Percentiles rank a stretch among this genome's conserved stretches.
Evolutionary conservation across 1,140 invertebrate genomes (phyloP).

Genomic region (Brachionus asplanchnoidis): DNA sequence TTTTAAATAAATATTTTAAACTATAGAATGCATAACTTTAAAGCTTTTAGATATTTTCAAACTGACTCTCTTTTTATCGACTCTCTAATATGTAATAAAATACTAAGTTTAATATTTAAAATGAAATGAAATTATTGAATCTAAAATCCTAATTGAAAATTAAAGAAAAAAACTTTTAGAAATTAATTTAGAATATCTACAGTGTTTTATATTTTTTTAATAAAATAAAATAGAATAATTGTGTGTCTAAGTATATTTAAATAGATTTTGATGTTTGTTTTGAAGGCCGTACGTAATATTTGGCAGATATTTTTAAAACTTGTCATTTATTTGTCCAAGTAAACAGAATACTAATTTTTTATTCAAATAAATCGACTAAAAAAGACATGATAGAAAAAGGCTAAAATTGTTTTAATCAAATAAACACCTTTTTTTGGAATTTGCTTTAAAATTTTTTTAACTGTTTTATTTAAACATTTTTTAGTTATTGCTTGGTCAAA

Average conservation of each 20-base stretch:
- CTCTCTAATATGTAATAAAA: no score
- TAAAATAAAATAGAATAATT: not conserved
- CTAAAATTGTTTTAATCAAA: slow-evolving; percentile 16
- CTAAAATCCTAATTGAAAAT: no score
- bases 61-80: no score
- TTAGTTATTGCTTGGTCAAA: not conserved
- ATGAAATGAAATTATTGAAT: no score
- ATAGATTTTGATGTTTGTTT: not conserved
- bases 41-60: not conserved
- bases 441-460: not conserved
- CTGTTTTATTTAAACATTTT: not conserved
- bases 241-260: not conserved
- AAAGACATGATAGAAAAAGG: not conserved
- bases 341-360: not conserved
- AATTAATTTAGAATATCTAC: not conserved
- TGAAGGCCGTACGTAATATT: not conserved
- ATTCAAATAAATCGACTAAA: not conserved
- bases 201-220: not conserved
- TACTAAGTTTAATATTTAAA: no score
- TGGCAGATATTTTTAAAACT: not conserved
- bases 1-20: not conserved
- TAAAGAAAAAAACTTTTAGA: no score
- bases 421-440: not conserved
- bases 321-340: not conserved
- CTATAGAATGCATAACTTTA: not conserved